phyloP scores from a whole-genome alignment of 1,140 invertebrate genomes.

The Tetramorium simillimum region DNA sequence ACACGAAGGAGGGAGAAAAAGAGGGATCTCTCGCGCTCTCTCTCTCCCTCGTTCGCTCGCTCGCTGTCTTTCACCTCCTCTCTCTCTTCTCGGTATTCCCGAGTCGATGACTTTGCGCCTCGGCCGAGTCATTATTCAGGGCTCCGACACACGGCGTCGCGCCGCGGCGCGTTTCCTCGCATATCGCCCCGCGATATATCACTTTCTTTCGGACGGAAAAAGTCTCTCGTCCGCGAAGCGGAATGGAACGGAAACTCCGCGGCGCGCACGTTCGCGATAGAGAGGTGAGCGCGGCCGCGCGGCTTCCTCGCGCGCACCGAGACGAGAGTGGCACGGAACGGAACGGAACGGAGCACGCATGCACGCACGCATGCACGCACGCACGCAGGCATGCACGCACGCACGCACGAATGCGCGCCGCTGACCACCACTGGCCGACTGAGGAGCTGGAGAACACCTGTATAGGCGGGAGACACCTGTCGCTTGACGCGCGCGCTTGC shows the following conservation, averaged over 20 bases:
- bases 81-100: constrained; percentile 63
- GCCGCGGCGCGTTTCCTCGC: constrained; percentile 11
- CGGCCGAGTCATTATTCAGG: constrained; percentile 55
- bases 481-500: constrained; percentile 29
- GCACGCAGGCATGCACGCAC: constrained; percentile 50
- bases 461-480: constrained; percentile 69
- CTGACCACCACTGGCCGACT: constrained; percentile 70
- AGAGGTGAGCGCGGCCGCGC: neutral
- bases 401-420: constrained; percentile 69
- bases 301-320: neutral
- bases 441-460: constrained; percentile 67
- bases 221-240: neutral
- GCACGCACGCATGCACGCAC: constrained; percentile 47
- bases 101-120: constrained; percentile 62
- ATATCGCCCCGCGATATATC: neutral
- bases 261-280: neutral
- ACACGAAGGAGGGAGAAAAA: neutral
- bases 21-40: neutral
- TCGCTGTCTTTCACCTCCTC: constrained; percentile 47
- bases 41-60: neutral
- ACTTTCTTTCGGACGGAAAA: constrained; percentile 6
- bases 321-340: neutral
- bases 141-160: constrained; percentile 44
- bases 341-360: constrained; percentile 25
- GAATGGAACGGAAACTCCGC: neutral